Evolutionary conservation across 2,888 invertebrate species (phyloP), one percentile per base, ranked within the genome.

Genomic region (Ormyrus pomaceus): DNA sequence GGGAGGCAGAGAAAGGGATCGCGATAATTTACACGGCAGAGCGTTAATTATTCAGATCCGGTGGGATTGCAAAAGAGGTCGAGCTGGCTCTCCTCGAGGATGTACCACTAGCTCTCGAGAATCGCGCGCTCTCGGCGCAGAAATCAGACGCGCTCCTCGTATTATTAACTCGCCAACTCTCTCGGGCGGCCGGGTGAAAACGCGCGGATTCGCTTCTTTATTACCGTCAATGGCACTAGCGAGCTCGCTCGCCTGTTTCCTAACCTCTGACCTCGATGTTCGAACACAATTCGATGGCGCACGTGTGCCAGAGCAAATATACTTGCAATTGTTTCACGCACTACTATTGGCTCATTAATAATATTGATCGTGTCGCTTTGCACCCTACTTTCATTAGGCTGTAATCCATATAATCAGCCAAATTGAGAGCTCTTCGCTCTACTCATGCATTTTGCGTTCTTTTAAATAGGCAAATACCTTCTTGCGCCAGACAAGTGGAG

Each of bases 31-130:
- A 77, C 71, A 58, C 65, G 58, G 71, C 46, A 46, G 48, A 53
- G 71, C 65, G 65, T 77, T 71, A 77, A 77, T 77, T 77, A 77
- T 71, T 71, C 65, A 65, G 46, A 69, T 71, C 68, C 69, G 51
- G 59, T 55, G 34, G 34, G 34, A 34, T 34, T 34, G 66, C 72
- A 61, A 70, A 77, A 70, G 64, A 71, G 77, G 71, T 77, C 77
- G 71, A 71, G 68, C 45, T 62, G 53, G 34, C 34, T 34, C 34
- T 51, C 9, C 58, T 55, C 58, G 34, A 50, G 48, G 65, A 10
- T 45, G 45, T 5, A 34, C 34, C 3, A 9, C 46, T 45, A 48
- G 48, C 51, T 10, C 53, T 46, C 55, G 34, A 72, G 61, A 59
- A 55, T 72, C 55, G 45, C 46, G 71, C 50, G 34, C 34, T 34